Percentiles rank a stretch among this genome's conserved stretches.
These are phyloP conservation scores for Peromyscus nudipes DNA, from an alignment of 2,797 vertebrate species.

Conservation along the genomic window DNA sequence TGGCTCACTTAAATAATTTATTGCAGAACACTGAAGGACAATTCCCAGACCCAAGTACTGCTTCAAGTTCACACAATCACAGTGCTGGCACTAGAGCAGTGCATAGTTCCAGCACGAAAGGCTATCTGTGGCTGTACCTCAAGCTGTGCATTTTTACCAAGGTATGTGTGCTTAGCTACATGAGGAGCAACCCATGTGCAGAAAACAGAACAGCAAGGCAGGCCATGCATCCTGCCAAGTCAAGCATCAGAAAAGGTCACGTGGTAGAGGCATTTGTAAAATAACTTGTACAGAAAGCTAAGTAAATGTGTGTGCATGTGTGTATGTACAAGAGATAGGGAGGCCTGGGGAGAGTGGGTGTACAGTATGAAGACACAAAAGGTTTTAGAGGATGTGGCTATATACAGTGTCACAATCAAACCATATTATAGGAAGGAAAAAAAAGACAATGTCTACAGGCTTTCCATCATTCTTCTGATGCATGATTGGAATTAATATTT, in stretches of 20 bases:
- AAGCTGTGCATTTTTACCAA: fast-evolving
- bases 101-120: not conserved
- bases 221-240: too few relatives aligned
- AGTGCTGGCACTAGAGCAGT: not conserved
- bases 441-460: fast-evolving
- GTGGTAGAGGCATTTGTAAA: fast-evolving
- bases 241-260: not conserved
- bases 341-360: fast-evolving
- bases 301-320: fast-evolving
- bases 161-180: fast-evolving
- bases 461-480: too few relatives aligned
- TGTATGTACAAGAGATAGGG: not conserved
- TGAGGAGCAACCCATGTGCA: fast-evolving
- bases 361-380: not conserved
- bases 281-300: too few relatives aligned
- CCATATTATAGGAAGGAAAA: fast-evolving
- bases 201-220: not conserved
- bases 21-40: constrained; percentile 75
- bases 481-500: not conserved
- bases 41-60: constrained; percentile 56
- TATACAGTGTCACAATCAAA: not conserved
- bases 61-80: constrained; percentile 52
- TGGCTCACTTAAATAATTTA: constrained; percentile 76
- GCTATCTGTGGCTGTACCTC: not conserved
- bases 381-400: not conserved